Evolutionary conservation across 1,140 invertebrate species (phyloP).

Genomic region (Cotesia chilonis): DNA sequence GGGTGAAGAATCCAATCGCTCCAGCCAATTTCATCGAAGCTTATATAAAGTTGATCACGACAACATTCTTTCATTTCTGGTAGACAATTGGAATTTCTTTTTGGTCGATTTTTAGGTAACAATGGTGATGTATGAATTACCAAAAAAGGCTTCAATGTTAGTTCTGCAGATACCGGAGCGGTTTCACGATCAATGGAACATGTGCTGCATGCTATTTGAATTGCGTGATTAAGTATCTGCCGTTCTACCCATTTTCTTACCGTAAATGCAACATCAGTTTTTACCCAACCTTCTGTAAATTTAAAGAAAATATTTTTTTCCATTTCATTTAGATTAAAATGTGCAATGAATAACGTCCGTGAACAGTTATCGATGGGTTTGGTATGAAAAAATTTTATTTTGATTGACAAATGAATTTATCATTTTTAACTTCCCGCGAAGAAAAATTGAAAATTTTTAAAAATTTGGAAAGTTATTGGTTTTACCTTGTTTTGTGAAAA

Average conservation of each 20-base stretch:
- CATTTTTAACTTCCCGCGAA: too few species aligned
- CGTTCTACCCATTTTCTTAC: constrained; percentile 78
- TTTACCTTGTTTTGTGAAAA: too few species aligned
- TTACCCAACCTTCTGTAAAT: constrained; percentile 79
- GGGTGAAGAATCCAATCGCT: constrained; percentile 87
- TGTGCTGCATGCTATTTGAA: constrained; percentile 79
- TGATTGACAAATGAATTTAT: too few species aligned
- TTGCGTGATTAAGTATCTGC: constrained; percentile 71
- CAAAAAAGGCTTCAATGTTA: constrained; percentile 75
- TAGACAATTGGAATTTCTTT: constrained; percentile 75
- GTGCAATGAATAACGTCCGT: too few species aligned
- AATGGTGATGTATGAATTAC: constrained; percentile 73
- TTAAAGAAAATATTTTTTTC: constrained; percentile 23
- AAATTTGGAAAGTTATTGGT: too few species aligned
- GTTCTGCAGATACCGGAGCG: constrained; percentile 71
- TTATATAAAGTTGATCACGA: constrained; percentile 81
- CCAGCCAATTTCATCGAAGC: constrained; percentile 87
- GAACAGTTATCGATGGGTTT: too few species aligned
- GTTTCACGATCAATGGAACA: constrained; percentile 73
- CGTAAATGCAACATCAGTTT: constrained; percentile 77
- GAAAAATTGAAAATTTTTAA: too few species aligned
- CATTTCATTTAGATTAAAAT: not conserved
- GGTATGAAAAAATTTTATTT: too few species aligned
- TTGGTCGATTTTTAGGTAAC: constrained; percentile 67
- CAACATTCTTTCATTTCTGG: constrained; percentile 81